A percentile compares a stretch with the other conserved stretches of the same genome.
Evolutionary conservation across 2,888 invertebrate genomes (phyloP).

Genomic region (Leucoma salicis): DNA sequence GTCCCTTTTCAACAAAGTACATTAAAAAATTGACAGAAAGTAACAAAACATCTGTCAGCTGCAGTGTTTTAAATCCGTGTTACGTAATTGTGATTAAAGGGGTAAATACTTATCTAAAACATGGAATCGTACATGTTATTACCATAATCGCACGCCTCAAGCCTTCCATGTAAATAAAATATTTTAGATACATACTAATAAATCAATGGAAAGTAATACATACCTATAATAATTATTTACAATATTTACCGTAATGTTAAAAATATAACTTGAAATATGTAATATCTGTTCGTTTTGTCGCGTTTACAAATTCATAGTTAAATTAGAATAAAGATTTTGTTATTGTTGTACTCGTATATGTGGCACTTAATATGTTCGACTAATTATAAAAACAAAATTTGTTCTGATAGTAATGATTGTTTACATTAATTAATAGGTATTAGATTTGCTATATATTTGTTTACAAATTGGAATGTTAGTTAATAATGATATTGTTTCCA

Average conservation of each 20-base stretch:
- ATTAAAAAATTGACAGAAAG: no score
- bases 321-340: no score
- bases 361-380: no score
- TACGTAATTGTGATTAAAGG: background rate
- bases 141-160: slow-evolving; percentile 57
- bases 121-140: slow-evolving; percentile 40
- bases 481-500: slow-evolving; percentile 21
- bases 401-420: slow-evolving; percentile 29
- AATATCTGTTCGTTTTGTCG: background rate
- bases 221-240: slow-evolving; percentile 23
- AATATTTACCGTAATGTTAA: slow-evolving; percentile 23
- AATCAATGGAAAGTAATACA: slow-evolving; percentile 23
- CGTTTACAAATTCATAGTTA: background rate
- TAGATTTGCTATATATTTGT: slow-evolving; percentile 10
- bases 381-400: slow-evolving; percentile 10
- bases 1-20: no score
- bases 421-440: slow-evolving; percentile 27
- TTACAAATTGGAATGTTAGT: slow-evolving; percentile 11
- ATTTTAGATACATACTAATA: slow-evolving; percentile 33
- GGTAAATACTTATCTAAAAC: slow-evolving; percentile 36
- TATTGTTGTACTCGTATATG: no score
- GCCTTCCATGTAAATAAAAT: slow-evolving; percentile 76
- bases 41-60: no score
- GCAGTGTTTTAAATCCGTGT: background rate
- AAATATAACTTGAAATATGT: slow-evolving; percentile 8